These are phyloP conservation scores for Limonius californicus DNA, from an alignment of 1,140 invertebrate genomes.

Conservation along the genomic window DNA sequence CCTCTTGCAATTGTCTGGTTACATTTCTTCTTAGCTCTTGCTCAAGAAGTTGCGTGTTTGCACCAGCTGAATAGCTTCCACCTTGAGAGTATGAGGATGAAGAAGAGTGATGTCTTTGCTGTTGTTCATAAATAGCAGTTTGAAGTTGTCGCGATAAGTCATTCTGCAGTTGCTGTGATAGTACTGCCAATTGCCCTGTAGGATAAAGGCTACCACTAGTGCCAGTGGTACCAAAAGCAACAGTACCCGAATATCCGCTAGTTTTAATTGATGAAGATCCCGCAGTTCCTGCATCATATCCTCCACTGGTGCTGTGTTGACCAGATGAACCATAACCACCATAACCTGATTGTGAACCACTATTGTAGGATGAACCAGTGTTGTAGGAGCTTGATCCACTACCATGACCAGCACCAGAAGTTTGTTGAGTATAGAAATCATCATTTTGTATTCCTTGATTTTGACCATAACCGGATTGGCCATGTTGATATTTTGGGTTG, in stretches of 20 bases:
- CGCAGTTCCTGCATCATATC: background rate
- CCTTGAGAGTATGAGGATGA: background rate
- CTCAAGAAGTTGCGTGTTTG: conserved; percentile 25
- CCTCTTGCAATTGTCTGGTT: conserved; percentile 36
- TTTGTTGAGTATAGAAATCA: conserved; percentile 1
- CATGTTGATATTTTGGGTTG: conserved; percentile 32
- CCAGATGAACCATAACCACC: background rate
- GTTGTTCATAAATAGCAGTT: background rate
- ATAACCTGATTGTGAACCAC: background rate
- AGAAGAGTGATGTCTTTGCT: too few species aligned
- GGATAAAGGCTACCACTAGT: background rate
- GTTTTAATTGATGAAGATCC: background rate
- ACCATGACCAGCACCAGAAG: background rate
- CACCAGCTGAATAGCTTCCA: background rate
- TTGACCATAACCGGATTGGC: background rate
- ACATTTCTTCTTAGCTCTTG: conserved; percentile 38
- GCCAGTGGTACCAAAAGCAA: too few species aligned
- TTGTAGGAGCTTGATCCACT: too few species aligned
- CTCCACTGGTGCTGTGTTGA: background rate
- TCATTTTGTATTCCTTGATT: background rate
- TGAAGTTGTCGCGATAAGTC: conserved; percentile 38
- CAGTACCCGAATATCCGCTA: background rate
- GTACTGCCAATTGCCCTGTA: background rate
- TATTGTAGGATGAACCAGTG: background rate
- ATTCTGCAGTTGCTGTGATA: conserved; percentile 27